Percentiles rank a stretch among this genome's conserved stretches.
Evolutionary conservation across 2,113 vertebrate species (phyloP).

Genomic region (Brachypodius melanocephalos): DNA sequence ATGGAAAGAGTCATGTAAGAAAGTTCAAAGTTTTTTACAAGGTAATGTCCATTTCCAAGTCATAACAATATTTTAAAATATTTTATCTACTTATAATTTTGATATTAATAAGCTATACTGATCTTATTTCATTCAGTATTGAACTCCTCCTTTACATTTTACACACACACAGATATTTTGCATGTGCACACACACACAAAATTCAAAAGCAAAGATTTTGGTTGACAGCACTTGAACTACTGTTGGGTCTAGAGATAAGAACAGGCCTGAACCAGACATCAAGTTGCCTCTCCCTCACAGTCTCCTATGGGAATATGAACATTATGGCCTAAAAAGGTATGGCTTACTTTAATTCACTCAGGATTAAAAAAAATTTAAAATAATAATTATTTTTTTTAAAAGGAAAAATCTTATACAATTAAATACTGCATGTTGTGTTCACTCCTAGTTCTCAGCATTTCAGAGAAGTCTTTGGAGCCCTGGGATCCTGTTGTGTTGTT

Average conservation of each 20-base stretch:
- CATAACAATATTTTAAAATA: background rate
- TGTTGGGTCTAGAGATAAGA: background rate
- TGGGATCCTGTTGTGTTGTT: background rate
- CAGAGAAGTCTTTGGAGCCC: background rate
- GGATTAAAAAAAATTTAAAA: background rate
- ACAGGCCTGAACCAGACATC: background rate
- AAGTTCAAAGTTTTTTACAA: background rate
- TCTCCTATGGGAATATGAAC: background rate
- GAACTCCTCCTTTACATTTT: background rate
- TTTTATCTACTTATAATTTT: background rate
- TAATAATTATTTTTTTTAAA: no score
- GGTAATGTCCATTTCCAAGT: background rate
- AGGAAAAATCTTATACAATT: background rate
- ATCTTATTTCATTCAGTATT: background rate
- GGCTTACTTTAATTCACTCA: background rate
- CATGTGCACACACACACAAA: background rate
- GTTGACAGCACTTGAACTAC: background rate
- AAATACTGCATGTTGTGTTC: background rate
- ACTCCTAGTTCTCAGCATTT: background rate
- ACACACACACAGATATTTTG: fast-evolving
- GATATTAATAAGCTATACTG: background rate
- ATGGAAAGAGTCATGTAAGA: background rate
- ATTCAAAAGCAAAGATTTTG: background rate
- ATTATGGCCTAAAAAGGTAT: background rate
- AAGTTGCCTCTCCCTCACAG: background rate